phyloP scores from a whole-genome alignment of 2,888 invertebrate genomes.

The Prosopocoilus inquinatus region DNA sequence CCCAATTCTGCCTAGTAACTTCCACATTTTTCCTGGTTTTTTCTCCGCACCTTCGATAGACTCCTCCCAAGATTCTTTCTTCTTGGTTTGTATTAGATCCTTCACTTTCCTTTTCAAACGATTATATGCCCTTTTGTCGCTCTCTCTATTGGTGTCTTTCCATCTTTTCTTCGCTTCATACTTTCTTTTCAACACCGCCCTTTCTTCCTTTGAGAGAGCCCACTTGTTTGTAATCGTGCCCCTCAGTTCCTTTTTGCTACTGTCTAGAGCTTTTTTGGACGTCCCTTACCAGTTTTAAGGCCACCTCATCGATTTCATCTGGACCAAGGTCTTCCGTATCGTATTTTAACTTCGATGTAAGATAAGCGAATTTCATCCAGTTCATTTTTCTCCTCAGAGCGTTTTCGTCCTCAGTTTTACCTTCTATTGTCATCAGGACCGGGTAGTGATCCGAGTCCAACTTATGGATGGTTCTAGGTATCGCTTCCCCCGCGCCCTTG shows the following conservation, averaged over 20 bases:
- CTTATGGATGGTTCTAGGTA: not conserved
- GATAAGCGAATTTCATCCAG: not conserved
- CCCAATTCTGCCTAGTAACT: not conserved
- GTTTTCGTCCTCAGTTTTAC: no score
- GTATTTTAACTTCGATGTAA: not conserved
- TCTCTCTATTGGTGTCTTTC: no score
- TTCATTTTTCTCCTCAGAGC: not conserved
- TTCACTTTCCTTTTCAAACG: no score
- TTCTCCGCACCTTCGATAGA: no score
- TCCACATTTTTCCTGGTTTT: not conserved
- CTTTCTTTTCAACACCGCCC: no score
- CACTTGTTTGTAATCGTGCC: no score
- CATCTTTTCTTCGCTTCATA: no score
- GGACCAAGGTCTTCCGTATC: not conserved
- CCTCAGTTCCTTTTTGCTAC: no score
- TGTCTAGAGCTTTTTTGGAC: not conserved
- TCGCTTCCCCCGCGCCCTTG: not conserved
- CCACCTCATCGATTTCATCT: not conserved
- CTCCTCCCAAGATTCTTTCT: no score
- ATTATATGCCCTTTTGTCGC: no score
- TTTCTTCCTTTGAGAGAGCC: no score
- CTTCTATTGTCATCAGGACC: not conserved
- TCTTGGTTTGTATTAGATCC: no score
- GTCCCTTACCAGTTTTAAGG: not conserved
- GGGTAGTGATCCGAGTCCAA: conserved; percentile 1